Evolutionary conservation across 2,113 vertebrate genomes (phyloP), one percentile per base, ranked within the genome.

Genomic region (Hirundichthys speculiger): DNA sequence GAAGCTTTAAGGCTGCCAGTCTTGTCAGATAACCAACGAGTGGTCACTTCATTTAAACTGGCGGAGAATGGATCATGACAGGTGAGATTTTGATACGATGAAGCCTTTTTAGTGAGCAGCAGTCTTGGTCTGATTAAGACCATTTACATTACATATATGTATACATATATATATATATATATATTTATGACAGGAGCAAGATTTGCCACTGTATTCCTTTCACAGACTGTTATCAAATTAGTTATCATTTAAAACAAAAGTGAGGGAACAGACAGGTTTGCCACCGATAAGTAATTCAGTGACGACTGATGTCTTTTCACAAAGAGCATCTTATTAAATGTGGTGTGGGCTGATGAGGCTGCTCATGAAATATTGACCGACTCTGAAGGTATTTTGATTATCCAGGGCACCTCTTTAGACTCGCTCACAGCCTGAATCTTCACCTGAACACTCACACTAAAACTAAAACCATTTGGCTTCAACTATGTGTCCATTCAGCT

Each of bases 1-100:
- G 71, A 88, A 77, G 81, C 71, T 85, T 92, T 92, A 93, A 93
- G 93, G 92, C 90, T 82, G 87, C 88, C 88, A 79, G 89, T 87
- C 69, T 83, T 78, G 68, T 91, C 90, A 87, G 90, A 80, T 45
- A 27, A 63, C 84, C 40, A 76, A 65, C 69, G 11, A 25, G 55
- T 43, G 67, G 58, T 50, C 53, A 79, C 87, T 69, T 93, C 92
- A 93, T 93, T 80, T 52, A 77, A 88, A 88, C 89, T 62, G 83
- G 87, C 87, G 82, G 64, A 80, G 60, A 88, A 89, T 74, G 72
- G 79, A 88, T 80, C 60, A 67, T 64, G 76, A 73, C 51, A 67
- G 64, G 77, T 61, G 67, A 73, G 62, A 68, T 55, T 67, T 77
- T 73, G 65, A 47, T 59, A 64, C 20, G 40, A 70, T 64, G 75